Base-by-base conservation (phyloP, 2,797 vertebrate species). In the Falco novaeseelandiae region DNA sequence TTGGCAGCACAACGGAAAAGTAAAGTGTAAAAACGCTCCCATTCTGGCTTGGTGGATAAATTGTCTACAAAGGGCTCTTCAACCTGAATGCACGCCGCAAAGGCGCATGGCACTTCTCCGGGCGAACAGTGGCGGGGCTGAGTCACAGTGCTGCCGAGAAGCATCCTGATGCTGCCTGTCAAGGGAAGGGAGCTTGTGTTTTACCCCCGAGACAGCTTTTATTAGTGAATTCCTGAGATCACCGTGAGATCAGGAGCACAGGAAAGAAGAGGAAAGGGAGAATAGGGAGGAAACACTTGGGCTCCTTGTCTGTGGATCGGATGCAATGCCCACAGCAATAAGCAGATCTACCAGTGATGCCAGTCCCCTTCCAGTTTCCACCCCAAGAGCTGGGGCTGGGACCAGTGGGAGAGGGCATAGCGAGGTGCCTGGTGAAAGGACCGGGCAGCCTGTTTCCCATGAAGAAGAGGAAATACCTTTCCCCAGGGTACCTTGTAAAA, bases 391-490 rank as follows among this genome's bases (percentile, higher is more conserved):
- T 57, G 46, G 51, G 69, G 21, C 48, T 61, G 34, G 69, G 25
- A 62, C 4, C 26, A 36, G 19, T 19, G n/a, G 48, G 16, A 76
- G 71, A 66, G 42, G 80, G 69, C 87, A 77, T 30, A 65, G 54
- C n/a, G 23, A 81, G 5, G 29, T 34, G 66, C 8, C 66, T 2
- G 3, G 30, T 52, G 58, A 71, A 52, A 69, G 34, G 62, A 61
- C 0, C 48, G 27, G 15, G 34, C 52, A 84, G 48, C 9, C n/a
- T 40, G 20, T 66, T 95, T 76, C 55, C 20, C 5, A 3, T 9
- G 52, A 79, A 83, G 78, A 65, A 71, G 18, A 52, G 34, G 46
- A 93, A 89, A 82, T 49, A 36, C 14, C 55, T 90, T 94, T 83
- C 25, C 25, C 52, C 10, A 6, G 16, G 42, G 29, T 36, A 27